These are phyloP conservation scores for Acronicta leporina DNA, from an alignment of 2,888 invertebrate species.

Conservation along the genomic window DNA sequence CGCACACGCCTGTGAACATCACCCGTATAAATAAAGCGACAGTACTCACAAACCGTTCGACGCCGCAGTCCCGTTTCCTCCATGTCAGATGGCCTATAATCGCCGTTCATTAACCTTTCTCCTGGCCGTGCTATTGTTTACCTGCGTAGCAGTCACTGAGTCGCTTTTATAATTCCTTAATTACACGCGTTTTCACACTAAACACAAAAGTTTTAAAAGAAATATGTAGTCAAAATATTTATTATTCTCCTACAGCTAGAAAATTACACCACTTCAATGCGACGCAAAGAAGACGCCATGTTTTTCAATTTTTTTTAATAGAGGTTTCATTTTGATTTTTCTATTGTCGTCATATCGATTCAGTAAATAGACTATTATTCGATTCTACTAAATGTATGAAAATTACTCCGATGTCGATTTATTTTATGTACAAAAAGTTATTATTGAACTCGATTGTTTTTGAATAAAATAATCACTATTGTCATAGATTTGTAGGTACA, in stretches of 20 bases:
- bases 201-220: constrained; percentile 14
- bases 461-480: too few species aligned
- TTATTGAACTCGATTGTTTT: too few species aligned
- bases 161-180: constrained; percentile 30
- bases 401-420: too few species aligned
- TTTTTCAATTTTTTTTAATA: constrained; percentile 25
- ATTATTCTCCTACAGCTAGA: background rate
- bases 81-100: constrained; percentile 66
- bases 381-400: too few species aligned
- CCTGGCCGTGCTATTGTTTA: constrained; percentile 70
- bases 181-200: constrained; percentile 40
- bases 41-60: constrained; percentile 71
- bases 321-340: too few species aligned
- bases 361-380: background rate
- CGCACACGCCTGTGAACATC: constrained; percentile 81
- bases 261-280: constrained; percentile 5
- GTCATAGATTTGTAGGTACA: too few species aligned
- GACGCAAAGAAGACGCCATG: constrained; percentile 44
- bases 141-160: constrained; percentile 68
- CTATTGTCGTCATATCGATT: too few species aligned
- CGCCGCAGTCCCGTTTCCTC: constrained; percentile 53
- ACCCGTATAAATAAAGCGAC: constrained; percentile 74
- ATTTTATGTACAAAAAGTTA: too few species aligned
- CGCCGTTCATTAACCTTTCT: constrained; percentile 73
- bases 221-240: background rate